Conservation (phyloP, 2,797 vertebrate species). For the Alectoris magna region DNA sequence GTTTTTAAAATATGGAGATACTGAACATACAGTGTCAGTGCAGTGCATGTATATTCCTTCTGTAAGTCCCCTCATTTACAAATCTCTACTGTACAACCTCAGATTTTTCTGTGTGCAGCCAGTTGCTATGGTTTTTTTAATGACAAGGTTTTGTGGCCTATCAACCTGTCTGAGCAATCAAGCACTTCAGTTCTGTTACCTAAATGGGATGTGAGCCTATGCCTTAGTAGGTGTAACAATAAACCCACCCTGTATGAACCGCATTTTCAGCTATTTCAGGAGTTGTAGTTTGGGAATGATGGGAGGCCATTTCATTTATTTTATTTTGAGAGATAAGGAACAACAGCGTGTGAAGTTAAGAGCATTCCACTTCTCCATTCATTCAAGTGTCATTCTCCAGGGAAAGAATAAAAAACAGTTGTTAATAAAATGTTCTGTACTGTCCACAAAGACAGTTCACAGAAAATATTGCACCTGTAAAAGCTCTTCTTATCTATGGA, state of each 20-base stretch:
- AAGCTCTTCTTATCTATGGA: fast-evolving
- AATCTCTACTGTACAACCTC: background rate
- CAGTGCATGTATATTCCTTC: background rate
- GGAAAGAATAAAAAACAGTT: background rate
- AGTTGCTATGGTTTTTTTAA: background rate
- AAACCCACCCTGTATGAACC: background rate
- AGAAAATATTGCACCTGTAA: background rate
- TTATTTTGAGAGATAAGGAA: background rate
- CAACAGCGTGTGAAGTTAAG: background rate
- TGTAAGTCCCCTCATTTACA: background rate
- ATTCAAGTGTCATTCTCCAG: background rate
- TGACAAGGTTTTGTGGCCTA: background rate
- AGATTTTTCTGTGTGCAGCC: background rate
- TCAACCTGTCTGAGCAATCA: background rate
- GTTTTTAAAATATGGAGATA: background rate
- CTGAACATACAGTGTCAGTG: background rate
- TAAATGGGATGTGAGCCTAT: background rate
- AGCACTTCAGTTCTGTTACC: background rate
- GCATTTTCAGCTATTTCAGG: background rate
- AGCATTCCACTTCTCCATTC: background rate
- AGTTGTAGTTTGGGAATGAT: background rate
- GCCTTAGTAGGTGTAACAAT: background rate
- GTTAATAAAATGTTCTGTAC: background rate
- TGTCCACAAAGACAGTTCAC: background rate
- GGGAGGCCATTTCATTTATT: background rate